Conservation (phyloP, 2,888 invertebrate genomes). For the Drosophila suboccidentalis region DNA sequence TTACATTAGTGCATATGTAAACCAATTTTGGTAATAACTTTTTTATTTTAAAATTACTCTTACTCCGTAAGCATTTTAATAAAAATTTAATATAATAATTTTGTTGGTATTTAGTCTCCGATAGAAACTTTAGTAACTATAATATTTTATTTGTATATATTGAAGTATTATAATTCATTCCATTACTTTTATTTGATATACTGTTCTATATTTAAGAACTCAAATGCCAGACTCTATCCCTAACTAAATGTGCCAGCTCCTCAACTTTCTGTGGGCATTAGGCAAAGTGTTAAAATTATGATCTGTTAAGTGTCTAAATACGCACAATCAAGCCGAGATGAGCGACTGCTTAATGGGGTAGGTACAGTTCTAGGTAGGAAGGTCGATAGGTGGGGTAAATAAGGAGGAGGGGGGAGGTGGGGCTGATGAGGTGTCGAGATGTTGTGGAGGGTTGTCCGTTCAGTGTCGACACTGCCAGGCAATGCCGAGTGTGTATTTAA, state of each 20-base stretch:
- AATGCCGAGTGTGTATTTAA: constrained; percentile 69
- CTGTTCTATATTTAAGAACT: background rate
- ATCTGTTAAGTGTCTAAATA: constrained; percentile 79
- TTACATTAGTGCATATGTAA: no score
- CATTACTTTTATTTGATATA: no score
- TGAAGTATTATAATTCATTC: no score
- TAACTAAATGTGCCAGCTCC: constrained; percentile 26
- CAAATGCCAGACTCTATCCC: background rate
- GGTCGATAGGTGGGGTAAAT: background rate
- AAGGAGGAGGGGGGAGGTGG: background rate
- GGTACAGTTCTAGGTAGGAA: background rate
- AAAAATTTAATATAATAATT: no score
- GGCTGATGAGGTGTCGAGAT: constrained; percentile 6
- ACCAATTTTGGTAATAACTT: no score
- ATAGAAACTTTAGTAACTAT: no score
- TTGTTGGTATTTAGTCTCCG: no score
- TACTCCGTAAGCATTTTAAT: no score
- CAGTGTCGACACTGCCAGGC: constrained; percentile 26
- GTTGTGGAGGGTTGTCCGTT: constrained; percentile 49
- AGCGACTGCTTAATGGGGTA: constrained; percentile 26
- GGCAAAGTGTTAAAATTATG: constrained; percentile 80
- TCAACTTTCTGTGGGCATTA: constrained; percentile 53
- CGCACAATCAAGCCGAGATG: constrained; percentile 41
- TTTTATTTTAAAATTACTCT: no score
- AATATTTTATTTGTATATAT: no score